Base-by-base conservation (phyloP, 2,113 vertebrate genomes). In the Motacilla alba region DNA sequence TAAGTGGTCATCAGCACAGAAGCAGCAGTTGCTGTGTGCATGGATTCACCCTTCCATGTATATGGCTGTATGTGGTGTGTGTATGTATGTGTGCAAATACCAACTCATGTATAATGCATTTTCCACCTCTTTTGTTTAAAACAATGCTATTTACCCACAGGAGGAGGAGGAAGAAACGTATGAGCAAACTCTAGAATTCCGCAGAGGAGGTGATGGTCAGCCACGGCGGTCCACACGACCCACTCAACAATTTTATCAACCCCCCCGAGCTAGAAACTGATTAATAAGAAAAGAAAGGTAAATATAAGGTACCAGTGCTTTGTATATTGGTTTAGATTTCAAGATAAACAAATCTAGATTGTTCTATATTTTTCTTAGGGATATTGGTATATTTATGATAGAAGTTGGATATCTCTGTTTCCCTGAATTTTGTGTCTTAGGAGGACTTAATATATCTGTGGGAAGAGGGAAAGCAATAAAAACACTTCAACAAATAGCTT, bases 201-300 rank as follows among this genome's bases (percentile, higher is more conserved):
- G 99, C 39, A 98, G 98, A 95, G 99, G 99, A 87, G 99, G 99
- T 69, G 99, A 99, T 41, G 99, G 99, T 81, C 99, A 99, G 88
- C 99, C 99, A 28, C 97, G 99, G 72, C 97, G 99, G 46, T 98
- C 98, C 69, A 98, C 99, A 26, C 97, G 99, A 94, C 99, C 99
- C n/a, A 99, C 99, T 41, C 99, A 99, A 90, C 99, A 99, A 94
- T 99, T 99, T 97, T 99, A 99, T 97, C 99, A 99, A 79, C 99
- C 99, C 8, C 99, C 99, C 44, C 98, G 99, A 97, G 99, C 99
- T 96, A 98, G 99, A 95, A 99, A 99, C 98, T 99, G 97, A 99
- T 89, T 68, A 85, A 90, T 92, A 89, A 77, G 72, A 47, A 76
- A 30, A 53, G 62, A 85, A 96, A 97, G 97, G 98, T 98, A 98